Base-by-base conservation (phyloP, 30 jellyfish, hydroid and myxozoan genomes). In the Euphysa ruthae region DNA sequence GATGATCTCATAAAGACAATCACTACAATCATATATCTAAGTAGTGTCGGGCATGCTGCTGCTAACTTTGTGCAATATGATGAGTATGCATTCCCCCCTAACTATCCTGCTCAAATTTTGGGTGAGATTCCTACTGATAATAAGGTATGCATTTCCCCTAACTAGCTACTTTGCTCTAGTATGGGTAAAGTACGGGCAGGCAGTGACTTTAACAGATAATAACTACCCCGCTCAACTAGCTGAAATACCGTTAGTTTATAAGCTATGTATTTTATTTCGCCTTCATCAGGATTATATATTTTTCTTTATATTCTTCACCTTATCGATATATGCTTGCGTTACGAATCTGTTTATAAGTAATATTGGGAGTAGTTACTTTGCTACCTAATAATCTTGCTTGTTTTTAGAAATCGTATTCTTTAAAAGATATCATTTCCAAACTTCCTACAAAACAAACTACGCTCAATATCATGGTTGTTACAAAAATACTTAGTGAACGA, bases 41-140 rank as follows among this genome's bases (percentile, higher is more conserved):
- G 97, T 55, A 88, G 97, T 49, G 97, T 88, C 61, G 97, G 91
- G 2, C 97, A 88, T 70, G 97, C 97, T 15, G 89, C 97, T 3
- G 97, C 97, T 8, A 88, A 88, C 56, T 88, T 88, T 74, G 71
- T 80, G 34, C 97, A 88, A 55, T 88, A 88, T 51, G 97, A 88
- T 34, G 97, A 88, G 38, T 88, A 88, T 55, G 97, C 93, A 1
- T 88, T 88, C 50, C 97, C 97, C 4, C 97, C 97, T 13, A 88
- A 88, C 52, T 88, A 88, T 42, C 97, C 97, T 1, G 97, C 94
- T 0, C 61, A 69, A 21, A 29, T 88, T 58, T 76, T 79, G 20
- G 97, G 97, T 15, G 61, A 80, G 20, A 50, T 68, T 1, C 97
- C 97, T 29, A 50, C 65, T 1, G 28, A 25, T 46, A 46, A 63